Evolutionary conservation across 2,113 vertebrate genomes (phyloP), one percentile per base, ranked within the genome.

Genomic region (Periophthalmodon schlosseri): DNA sequence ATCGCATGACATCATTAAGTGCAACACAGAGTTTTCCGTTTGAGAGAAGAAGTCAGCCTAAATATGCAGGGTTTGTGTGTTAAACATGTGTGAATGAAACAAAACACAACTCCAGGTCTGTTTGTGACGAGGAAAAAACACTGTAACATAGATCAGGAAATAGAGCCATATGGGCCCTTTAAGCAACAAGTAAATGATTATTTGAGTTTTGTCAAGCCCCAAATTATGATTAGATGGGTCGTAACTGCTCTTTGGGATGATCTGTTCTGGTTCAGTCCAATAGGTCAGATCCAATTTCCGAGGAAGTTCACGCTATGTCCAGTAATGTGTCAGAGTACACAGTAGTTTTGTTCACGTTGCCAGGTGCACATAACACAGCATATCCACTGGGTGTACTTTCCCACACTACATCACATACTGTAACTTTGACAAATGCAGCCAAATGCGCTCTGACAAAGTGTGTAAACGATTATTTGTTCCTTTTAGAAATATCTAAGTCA

Each of bases 401-500:
- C 50, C 33, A 46, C 49, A n/a, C 66, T n/a, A 36, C 8, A 12
- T 60, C 70, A 57, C 56, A 28, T 13, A 33, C 4, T 68, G n/a
- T 14, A 16, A 23, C 60, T 23, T 9, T 0, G 10, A 63, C 57
- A 56, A 5, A 63, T 34, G 39, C 33, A 65, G 81, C 78, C 34
- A 1, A 70, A 56, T 61, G 58, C 2, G 46, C 33, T 69, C 73
- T 39, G 0, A 46, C 66, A 58, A 24, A 24, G 65, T 24, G 56
- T 76, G 57, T 69, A 74, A 81, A 86, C 72, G 23, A 89, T 72
- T 71, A 79, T 73, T 70, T 11, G 63, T 75, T 63, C 68, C 24
- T 76, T 80, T 77, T 34, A 74, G 73, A 61, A 89, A 84, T 69
- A 85, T 85, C 75, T 85, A 74, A 69, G 73, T 72, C 64, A 60